Evolutionary conservation across 1,140 invertebrate genomes (phyloP), one percentile per base, ranked within the genome.

Genomic region (Drosophila auraria): DNA sequence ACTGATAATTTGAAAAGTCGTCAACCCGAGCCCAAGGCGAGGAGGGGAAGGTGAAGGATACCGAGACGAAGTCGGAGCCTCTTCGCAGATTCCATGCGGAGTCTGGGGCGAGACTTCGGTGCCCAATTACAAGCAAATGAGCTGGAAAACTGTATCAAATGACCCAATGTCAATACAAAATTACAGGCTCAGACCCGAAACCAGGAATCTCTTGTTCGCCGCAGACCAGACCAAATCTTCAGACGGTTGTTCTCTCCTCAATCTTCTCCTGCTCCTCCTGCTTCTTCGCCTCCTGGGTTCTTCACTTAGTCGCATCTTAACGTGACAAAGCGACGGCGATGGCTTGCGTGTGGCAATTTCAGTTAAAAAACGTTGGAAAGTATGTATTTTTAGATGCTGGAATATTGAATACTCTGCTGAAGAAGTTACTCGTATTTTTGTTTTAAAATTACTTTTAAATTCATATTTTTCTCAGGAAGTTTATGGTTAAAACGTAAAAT

Each of bases 121-220:
- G 87, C 87, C 87, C 87, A 91, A 91, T 91, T 91, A 91, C 87
- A 91, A 87, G 83, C 81, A 91, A 91, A 91, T 91, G 87, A 91
- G 87, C 87, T 91, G 87, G 87, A 91, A 91, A 91, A 91, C 83
- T 91, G 89, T 91, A 91, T 91, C 87, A 91, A 91, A 91, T 91
- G 83, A 91, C 87, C 80, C 78, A 91, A 91, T 91, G 70, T 89
- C 86, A 89, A 84, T 73, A 82, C 83, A 84, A 90, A 90, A 90
- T 90, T 90, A 86, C 86, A 90, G 83, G 77, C 69, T 57, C 20
- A 4, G 36, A 40, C 53, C 77, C 83, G 50, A 27, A 84, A 84
- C 57, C 68, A 84, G 50, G 33, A 89, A 89, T 86, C 82, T 77
- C 59, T 69, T 61, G 42, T 79, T 58, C 58, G 72, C 45, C 33